phyloP scores from a whole-genome alignment of 2,113 vertebrate genomes.

The Forbesichthys agassizii region DNA sequence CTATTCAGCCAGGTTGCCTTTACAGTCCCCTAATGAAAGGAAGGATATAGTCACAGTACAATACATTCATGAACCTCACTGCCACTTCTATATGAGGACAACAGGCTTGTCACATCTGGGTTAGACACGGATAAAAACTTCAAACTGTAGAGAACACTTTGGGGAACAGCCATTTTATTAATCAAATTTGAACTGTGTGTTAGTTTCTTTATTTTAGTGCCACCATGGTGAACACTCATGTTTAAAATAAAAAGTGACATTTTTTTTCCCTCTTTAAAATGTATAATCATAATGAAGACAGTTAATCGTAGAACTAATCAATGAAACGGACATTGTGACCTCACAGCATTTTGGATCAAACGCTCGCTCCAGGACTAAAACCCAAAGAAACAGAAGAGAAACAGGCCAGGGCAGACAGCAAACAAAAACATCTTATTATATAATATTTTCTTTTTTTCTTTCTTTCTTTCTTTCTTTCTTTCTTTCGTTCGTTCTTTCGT shows the following conservation, averaged over 20 bases:
- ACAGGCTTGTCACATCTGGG: slow-evolving; percentile 6
- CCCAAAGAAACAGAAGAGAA: slow-evolving; percentile 63
- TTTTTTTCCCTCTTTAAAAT: slow-evolving; percentile 66
- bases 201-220: slow-evolving; percentile 80
- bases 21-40: no score
- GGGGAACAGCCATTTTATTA: slow-evolving; percentile 82
- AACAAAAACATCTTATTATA: slow-evolving; percentile 61
- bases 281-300: slow-evolving; percentile 73
- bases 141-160: slow-evolving; percentile 64
- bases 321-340: slow-evolving; percentile 75
- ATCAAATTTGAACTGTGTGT: slow-evolving; percentile 77
- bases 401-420: slow-evolving; percentile 67
- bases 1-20: no score
- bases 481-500: slow-evolving; percentile 21
- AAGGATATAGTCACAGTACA: no score
- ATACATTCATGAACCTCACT: no score
- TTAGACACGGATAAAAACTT: slow-evolving; percentile 25
- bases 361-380: slow-evolving; percentile 63
- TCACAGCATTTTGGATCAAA: slow-evolving; percentile 76
- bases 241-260: slow-evolving; percentile 75
- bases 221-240: slow-evolving; percentile 77
- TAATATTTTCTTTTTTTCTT: slow-evolving; percentile 50
- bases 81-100: no score
- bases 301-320: slow-evolving; percentile 72
- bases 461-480: slow-evolving; percentile 26